A percentile compares a stretch with the other conserved stretches of the same genome.
phyloP scores from a whole-genome alignment of 2,888 invertebrate species.

The Megamerina dolium region DNA sequence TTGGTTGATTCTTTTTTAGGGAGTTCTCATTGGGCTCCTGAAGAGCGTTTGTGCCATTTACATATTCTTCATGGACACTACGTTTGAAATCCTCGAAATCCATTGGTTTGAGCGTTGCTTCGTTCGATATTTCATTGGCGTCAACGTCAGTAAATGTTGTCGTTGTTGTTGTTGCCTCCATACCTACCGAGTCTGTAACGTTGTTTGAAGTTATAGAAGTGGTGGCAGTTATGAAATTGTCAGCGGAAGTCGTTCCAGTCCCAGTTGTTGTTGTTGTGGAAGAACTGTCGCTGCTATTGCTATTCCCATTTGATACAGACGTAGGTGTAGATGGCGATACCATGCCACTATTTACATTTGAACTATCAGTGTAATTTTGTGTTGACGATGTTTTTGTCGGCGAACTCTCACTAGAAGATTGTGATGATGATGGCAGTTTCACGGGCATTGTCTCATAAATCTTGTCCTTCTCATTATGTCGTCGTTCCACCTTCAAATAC shows the following conservation, averaged over 20 bases:
- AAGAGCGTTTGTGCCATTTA: constrained; percentile 48
- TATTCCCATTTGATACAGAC: constrained; percentile 22
- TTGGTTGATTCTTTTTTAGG: constrained; percentile 50
- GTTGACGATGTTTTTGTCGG: constrained; percentile 38
- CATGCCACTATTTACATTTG: constrained; percentile 19
- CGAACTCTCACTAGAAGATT: constrained; percentile 46
- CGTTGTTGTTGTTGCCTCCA: constrained; percentile 24
- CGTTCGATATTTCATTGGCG: constrained; percentile 38
- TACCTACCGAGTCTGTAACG: constrained; percentile 23
- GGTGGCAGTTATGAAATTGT: constrained; percentile 44
- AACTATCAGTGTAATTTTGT: constrained; percentile 30
- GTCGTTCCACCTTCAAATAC: constrained; percentile 54
- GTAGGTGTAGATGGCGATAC: constrained; percentile 20
- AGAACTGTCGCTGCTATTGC: constrained; percentile 23
- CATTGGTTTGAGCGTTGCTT: constrained; percentile 48
- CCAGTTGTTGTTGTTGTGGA: constrained; percentile 24
- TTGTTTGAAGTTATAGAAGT: constrained; percentile 22
- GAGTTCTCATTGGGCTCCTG: constrained; percentile 44
- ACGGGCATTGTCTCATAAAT: constrained; percentile 66
- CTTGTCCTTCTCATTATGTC: constrained; percentile 58
- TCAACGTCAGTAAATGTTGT: constrained; percentile 36
- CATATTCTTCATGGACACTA: constrained; percentile 47
- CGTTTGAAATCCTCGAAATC: constrained; percentile 49
- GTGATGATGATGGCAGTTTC: constrained; percentile 54
- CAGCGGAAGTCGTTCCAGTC: constrained; percentile 34